phyloP scores from a whole-genome alignment of 2,113 vertebrate genomes.

The Pseudorhombus dupliciocellatus region DNA sequence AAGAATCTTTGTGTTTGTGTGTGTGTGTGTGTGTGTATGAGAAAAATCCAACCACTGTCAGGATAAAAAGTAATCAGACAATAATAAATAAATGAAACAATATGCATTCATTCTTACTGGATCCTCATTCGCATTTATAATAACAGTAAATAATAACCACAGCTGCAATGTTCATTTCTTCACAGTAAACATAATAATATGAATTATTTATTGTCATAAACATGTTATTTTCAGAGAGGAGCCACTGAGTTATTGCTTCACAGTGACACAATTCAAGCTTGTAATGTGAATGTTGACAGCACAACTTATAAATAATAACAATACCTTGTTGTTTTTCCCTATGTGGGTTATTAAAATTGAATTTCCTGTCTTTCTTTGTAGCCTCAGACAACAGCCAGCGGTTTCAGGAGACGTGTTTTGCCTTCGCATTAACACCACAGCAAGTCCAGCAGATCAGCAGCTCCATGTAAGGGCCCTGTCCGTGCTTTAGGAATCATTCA shows the following conservation, averaged over 20 bases:
- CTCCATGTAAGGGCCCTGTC: slow-evolving; percentile 88
- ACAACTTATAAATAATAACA: neutral
- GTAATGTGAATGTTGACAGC: neutral
- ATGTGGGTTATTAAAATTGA: neutral
- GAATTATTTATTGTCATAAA: too few relatives aligned
- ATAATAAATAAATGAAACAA: too few relatives aligned
- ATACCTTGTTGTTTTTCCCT: neutral
- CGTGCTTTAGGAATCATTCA: slow-evolving; percentile 16
- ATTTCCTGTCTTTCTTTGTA: slow-evolving; percentile 58
- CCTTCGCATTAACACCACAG: slow-evolving; percentile 96
- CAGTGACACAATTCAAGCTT: neutral
- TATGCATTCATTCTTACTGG: too few relatives aligned
- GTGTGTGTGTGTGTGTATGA: too few relatives aligned
- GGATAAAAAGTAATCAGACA: too few relatives aligned
- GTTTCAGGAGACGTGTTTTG: slow-evolving; percentile 98
- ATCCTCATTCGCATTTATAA: too few relatives aligned
- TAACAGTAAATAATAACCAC: too few relatives aligned
- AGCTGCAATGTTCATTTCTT: too few relatives aligned
- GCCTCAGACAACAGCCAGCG: slow-evolving; percentile 98
- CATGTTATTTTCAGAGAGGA: neutral
- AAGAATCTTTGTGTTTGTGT: too few relatives aligned
- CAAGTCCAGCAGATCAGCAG: slow-evolving; percentile 99
- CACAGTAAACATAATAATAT: too few relatives aligned
- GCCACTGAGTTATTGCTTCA: neutral
- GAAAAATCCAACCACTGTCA: too few relatives aligned